Conservation (phyloP, 2,113 vertebrate species). For the Carassius auratus region DNA sequence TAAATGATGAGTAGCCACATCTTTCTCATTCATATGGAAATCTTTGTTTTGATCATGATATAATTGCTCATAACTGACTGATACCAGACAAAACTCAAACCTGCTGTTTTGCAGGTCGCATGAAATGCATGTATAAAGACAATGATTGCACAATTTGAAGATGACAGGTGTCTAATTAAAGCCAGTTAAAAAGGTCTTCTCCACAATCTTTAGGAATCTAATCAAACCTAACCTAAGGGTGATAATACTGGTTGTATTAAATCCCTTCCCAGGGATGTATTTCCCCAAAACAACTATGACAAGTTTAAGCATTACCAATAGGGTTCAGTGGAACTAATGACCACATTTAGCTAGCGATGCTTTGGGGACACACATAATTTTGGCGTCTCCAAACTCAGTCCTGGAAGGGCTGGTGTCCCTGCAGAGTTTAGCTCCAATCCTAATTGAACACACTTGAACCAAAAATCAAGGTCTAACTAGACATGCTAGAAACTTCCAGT, state of each 20-base stretch:
- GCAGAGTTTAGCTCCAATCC: no score
- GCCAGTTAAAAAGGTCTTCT: neutral
- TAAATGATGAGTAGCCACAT: slow-evolving; percentile 32
- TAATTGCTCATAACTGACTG: neutral
- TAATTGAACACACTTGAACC: no score
- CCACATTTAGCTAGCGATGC: no score
- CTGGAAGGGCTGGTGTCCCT: no score
- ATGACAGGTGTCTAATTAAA: slow-evolving; percentile 11
- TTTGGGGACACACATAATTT: no score
- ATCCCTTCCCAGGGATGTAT: no score
- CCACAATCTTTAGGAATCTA: neutral
- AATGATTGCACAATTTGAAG: neutral
- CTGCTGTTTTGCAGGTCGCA: neutral
- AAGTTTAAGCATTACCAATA: no score
- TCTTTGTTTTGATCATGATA: slow-evolving; percentile 34
- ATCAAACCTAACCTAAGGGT: neutral
- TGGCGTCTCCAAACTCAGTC: no score
- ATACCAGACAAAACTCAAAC: neutral
- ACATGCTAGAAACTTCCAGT: no score
- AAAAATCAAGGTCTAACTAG: no score
- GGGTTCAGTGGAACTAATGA: no score
- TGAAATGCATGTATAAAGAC: slow-evolving; percentile 15
- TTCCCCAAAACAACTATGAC: no score
- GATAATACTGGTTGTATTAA: neutral
- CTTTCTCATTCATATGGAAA: slow-evolving; percentile 39